Evolutionary conservation across 1,140 invertebrate species (phyloP), one percentile per base, ranked within the genome.

Genomic region (Leptinotarsa lineolata): DNA sequence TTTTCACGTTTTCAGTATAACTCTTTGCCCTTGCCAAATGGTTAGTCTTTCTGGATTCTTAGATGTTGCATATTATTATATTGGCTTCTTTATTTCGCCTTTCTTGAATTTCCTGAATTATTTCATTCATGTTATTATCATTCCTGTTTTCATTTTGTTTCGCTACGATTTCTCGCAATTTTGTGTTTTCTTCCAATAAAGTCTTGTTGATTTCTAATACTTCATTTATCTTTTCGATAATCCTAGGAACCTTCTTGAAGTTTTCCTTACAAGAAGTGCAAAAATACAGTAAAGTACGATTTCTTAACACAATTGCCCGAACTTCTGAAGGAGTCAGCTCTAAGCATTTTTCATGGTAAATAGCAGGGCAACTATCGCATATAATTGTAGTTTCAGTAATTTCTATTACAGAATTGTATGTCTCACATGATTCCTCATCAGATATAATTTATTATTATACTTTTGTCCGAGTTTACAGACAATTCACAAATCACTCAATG

Each of bases 11-110:
- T 60, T 60, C 59, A 18, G 59, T 60, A 60, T 60, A 5, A 18
- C n/a, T 21, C 59, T 8, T 60, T 18, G 59, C 59, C 21, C 59
- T 60, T 21, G 16, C 16, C 12, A 24, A 66, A 66, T 66, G 64
- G 64, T 66, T 22, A n/a, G 5, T 60, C 84, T 60, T n/a, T 11
- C 21, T 60, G 59, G 59, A 60, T 60, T 60, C 59, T 21, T 60
- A n/a, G n/a, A 60, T 60, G 59, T 60, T 60, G 59, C 59, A 60
- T 6, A 60, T 18, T n/a, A 60, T 60, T 60, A 60, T 60, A n/a
- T 21, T 60, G 5, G 59, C 59, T 60, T 60, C 6, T 60, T n/a
- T 60, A n/a, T 6, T 4, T 11, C 21, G 5, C 21, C 59, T 60
- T 6, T 60, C 59, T 21, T 60, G 59, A n/a, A 60, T 60, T 21